Base-by-base conservation (phyloP, 2,888 invertebrate species). In the Uropetala carovei region DNA sequence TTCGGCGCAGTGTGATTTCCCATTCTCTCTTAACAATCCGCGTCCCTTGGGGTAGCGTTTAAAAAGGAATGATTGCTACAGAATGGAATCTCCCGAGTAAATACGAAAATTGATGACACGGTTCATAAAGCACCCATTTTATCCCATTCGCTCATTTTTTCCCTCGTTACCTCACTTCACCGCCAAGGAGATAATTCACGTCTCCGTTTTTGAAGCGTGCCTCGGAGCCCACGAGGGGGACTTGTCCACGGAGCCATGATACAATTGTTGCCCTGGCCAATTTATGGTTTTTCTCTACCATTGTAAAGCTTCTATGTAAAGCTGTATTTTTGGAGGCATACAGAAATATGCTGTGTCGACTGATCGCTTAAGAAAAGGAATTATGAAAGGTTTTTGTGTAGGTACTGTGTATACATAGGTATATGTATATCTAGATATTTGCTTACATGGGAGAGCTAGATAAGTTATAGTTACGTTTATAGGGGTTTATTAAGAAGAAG, bases 21-120 rank as follows among this genome's bases (percentile, higher is more conserved):
- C 22, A 75, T 75, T 75, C 75, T 75, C 27, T 13, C 22, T 13
- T 13, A 22, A 75, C 75, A 75, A 13, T 75, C 75, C 22, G 75
- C 27, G 75, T 75, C 27, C 75, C 75, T 75, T 27, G 75, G 75
- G 4, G 22, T 75, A 27, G 75, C 75, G 10, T 75, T 75, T 75
- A 75, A 75, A 22, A 75, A 22, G 75, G 11, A 75, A 27, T 75
- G 75, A 75, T 75, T 75, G 18, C 75, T 27, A 75, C 27, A 75
- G 27, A 75, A 75, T 27, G 75, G 75, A 75, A 75, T 75, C 75
- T 75, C 27, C 75, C 75, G 27, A 75, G 75, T 75, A 75, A 75
- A 75, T 75, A 75, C 22, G 75, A 75, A 75, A 75, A 75, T 75
- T 75, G 75, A 75, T 75, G 75, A 75, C 75, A 27, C 27, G 75